Base-by-base conservation (phyloP, 2,888 invertebrate species). In the Megaustenia siamemsis region DNA sequence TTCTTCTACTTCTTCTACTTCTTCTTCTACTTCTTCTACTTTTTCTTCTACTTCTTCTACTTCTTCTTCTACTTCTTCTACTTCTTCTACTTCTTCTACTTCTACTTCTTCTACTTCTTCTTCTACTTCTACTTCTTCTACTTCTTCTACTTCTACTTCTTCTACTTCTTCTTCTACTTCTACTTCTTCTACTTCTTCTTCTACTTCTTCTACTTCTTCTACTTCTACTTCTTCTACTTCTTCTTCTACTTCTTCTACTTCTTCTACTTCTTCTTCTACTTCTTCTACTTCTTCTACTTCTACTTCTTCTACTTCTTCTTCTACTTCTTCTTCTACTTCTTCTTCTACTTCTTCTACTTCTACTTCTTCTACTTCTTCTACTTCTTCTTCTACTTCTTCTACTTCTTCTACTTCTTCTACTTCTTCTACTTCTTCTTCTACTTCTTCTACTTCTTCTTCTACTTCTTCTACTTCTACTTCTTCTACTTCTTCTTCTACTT, bases 1-100 rank as follows among this genome's bases (percentile, higher is more conserved):
- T 71, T 35, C 53, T 35, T 69, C 81, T 71, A 35, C 28, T 69
- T 69, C 24, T 81, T 24, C 56, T 53, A 38, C 56, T 71, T 24
- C 69, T 53, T 49, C 56, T 81, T 40, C 35, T 24, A 53, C 69
- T 81, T 71, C 35, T 4, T 69, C 69, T n/a, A n/a, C n/a, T n/a
- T 63, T 15, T 15, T 49, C 15, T 15, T 10, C 15, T 49, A 6
- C 15, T 49, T 49, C 49, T 15, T 49, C 15, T 15, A 49, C 6
- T 49, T 15, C 15, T 49, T 49, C 49, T 10, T 49, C 15, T n/a
- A 49, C 8, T 49, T 15, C 49, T 49, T 49, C 49, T 10, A 10
- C 6, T 49, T 15, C 49, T 49, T 15, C 49, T 10, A 10, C 8
- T 49, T 49, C 6, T 15, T 15, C 15, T 10, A 6, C 6, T 49